Evolutionary conservation across 2,888 invertebrate genomes (phyloP).

Genomic region (Bruchidius siliquastri): DNA sequence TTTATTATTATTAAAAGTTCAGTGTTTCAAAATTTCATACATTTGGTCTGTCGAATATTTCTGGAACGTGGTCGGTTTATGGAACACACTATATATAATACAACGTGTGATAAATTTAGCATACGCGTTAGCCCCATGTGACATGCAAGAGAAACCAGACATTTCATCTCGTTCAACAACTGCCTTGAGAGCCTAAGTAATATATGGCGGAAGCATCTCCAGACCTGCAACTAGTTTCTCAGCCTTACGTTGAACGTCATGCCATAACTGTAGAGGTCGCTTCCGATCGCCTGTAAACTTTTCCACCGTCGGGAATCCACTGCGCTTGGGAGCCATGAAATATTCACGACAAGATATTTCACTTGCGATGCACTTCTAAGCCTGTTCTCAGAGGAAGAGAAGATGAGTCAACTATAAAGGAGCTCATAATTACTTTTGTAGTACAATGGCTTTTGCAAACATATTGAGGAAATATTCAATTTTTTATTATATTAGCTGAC

Average conservation of each 20-base stretch:
- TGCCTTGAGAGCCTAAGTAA: not conserved
- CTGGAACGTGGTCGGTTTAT: too few relatives aligned
- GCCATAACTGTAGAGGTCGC: conserved; percentile 12
- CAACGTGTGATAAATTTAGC: not conserved
- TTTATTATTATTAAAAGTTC: too few relatives aligned
- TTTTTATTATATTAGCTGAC: too few relatives aligned
- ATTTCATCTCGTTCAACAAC: not conserved
- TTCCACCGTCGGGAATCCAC: conserved; percentile 23
- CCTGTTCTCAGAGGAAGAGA: not conserved
- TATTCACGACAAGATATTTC: conserved; percentile 36
- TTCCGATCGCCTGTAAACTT: conserved; percentile 25
- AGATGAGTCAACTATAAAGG: not conserved
- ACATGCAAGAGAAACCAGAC: not conserved
- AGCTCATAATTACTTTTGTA: not conserved
- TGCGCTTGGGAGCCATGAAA: conserved; percentile 24
- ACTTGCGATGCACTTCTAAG: conserved; percentile 19
- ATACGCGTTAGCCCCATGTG: not conserved
- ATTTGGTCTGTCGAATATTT: too few relatives aligned
- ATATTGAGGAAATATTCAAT: too few relatives aligned
- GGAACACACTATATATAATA: too few relatives aligned
- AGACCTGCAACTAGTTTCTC: not conserved
- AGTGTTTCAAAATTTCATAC: too few relatives aligned
- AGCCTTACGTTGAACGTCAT: not conserved
- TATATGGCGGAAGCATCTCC: not conserved
- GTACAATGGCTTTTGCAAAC: too few relatives aligned